Percentiles rank a stretch among this genome's conserved stretches.
Evolutionary conservation across 1,140 invertebrate species (phyloP).

Genomic region (Hestina assimilis): DNA sequence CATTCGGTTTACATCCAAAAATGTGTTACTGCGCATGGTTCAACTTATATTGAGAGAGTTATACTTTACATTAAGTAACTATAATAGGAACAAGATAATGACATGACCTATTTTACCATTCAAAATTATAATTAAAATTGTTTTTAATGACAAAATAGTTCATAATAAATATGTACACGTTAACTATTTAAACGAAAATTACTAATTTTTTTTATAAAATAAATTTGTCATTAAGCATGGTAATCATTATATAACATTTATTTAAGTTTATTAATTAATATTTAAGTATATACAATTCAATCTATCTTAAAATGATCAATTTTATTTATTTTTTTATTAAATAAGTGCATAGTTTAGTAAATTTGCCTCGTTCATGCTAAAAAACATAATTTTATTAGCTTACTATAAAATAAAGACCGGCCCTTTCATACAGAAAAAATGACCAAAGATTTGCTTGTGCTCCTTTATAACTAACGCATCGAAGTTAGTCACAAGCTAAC

Average conservation of each 20-base stretch:
- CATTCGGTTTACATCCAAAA: too few species aligned
- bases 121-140: background rate
- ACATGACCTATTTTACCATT: conserved; percentile 10
- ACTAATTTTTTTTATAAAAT: conserved; percentile 1
- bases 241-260: conserved; percentile 16
- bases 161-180: conserved; percentile 15
- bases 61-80: conserved; percentile 20
- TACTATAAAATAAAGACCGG: too few species aligned
- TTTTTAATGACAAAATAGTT: conserved; percentile 13
- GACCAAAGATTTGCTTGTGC: too few species aligned
- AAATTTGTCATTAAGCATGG: background rate
- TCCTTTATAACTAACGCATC: too few species aligned
- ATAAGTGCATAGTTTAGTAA: too few species aligned
- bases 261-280: background rate
- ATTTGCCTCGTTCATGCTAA: too few species aligned
- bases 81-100: conserved; percentile 33
- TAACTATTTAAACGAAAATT: conserved; percentile 7
- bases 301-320: background rate
- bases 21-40: too few species aligned
- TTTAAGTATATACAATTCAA: background rate
- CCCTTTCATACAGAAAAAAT: too few species aligned
- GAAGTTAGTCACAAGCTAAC: too few species aligned
- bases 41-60: too few species aligned
- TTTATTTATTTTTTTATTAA: too few species aligned
- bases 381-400: too few species aligned